phyloP scores from a whole-genome alignment of 2,797 vertebrate genomes.

The Kryptopterus vitreolus region DNA sequence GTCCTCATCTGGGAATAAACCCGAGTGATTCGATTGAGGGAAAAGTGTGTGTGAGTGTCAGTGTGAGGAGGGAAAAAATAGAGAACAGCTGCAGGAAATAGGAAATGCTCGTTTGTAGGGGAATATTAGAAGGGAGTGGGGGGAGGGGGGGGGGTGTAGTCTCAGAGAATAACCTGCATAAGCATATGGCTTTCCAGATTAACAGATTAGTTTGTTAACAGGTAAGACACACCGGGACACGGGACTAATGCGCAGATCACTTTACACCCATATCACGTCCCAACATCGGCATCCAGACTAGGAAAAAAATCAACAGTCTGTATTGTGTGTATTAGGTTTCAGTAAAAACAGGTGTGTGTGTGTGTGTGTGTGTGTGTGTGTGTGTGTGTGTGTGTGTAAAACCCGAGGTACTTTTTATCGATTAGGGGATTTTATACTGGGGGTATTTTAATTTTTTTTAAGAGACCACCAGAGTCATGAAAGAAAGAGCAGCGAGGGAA shows the following conservation, averaged over 20 bases:
- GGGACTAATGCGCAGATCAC: slow-evolving; percentile 30
- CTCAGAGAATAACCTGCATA: slow-evolving; percentile 68
- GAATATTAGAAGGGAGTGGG: no score
- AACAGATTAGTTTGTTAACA: slow-evolving; percentile 81
- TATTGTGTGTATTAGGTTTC: no score
- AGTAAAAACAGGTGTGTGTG: no score
- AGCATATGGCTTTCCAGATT: slow-evolving; percentile 83
- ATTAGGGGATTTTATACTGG: no score
- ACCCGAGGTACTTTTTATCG: no score
- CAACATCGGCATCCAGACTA: background rate
- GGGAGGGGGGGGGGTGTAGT: no score
- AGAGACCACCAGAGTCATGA: no score
- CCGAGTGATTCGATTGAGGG: background rate
- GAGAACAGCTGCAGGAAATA: background rate
- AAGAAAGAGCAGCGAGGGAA: no score
- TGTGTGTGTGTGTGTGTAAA: no score
- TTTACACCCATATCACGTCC: background rate
- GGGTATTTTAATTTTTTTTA: no score
- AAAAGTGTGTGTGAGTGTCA: background rate
- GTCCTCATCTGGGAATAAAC: background rate
- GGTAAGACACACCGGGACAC: slow-evolving; percentile 70
- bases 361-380: no score
- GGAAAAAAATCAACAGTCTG: no score
- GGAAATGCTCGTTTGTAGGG: background rate
- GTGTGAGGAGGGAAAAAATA: background rate